Conservation (phyloP, 2,797 vertebrate species). For the Holocentrus rufus region DNA sequence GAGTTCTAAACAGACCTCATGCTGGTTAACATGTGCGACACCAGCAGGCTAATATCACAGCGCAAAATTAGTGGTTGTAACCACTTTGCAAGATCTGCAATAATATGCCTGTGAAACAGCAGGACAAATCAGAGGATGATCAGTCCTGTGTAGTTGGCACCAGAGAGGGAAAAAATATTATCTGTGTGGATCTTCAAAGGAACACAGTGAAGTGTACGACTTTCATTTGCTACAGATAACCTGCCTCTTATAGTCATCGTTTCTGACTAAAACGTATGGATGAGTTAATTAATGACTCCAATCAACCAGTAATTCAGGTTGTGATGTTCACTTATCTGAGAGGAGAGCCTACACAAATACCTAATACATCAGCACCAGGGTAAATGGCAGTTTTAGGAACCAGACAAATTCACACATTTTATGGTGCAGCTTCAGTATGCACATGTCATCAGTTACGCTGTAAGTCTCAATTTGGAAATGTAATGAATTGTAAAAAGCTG, state of each 20-base stretch:
- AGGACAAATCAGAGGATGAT: neutral
- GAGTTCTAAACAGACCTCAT: constrained; percentile 23
- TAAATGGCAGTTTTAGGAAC: neutral
- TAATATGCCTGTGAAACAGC: constrained; percentile 11
- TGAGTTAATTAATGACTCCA: neutral
- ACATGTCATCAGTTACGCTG: neutral
- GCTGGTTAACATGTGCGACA: constrained; percentile 1
- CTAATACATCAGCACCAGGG: neutral
- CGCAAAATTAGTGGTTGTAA: constrained; percentile 23
- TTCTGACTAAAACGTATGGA: neutral
- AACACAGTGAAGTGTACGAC: neutral
- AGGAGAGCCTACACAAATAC: no score
- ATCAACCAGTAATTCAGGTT: neutral
- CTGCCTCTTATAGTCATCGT: neutral
- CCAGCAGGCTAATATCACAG: constrained; percentile 19
- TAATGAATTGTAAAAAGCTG: neutral
- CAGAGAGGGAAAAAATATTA: neutral
- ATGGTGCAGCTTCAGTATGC: neutral
- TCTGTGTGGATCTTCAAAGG: neutral
- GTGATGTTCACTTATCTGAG: neutral
- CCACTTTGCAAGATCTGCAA: constrained; percentile 14
- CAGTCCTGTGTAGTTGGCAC: neutral
- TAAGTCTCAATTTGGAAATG: neutral
- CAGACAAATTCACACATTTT: neutral
- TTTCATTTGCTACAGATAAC: neutral